Conservation (phyloP, 2,113 vertebrate species). For the Plestiodon gilberti region DNA sequence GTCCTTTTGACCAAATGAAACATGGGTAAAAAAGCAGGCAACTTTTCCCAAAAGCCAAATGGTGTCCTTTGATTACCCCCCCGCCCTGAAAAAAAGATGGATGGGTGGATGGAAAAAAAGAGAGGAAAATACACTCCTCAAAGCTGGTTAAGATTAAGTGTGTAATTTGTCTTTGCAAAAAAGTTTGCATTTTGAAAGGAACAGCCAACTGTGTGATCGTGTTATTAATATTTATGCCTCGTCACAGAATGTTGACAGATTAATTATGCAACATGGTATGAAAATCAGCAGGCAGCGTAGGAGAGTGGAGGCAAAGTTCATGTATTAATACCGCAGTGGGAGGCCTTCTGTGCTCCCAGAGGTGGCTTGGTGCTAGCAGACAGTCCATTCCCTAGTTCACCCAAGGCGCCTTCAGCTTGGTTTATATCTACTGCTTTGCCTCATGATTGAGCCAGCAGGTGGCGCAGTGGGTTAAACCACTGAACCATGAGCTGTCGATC, state of each 20-base stretch:
- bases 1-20: too few relatives aligned
- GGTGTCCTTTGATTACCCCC: slow-evolving; percentile 25
- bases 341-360: slow-evolving; percentile 37
- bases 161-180: slow-evolving; percentile 70
- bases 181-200: slow-evolving; percentile 77
- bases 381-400: neutral
- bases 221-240: slow-evolving; percentile 86
- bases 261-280: slow-evolving; percentile 83
- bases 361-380: neutral
- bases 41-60: slow-evolving; percentile 31
- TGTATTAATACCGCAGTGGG: slow-evolving; percentile 71
- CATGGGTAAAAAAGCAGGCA: neutral
- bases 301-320: slow-evolving; percentile 74
- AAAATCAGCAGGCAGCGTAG: slow-evolving; percentile 77
- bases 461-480: too few relatives aligned
- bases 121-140: slow-evolving; percentile 50
- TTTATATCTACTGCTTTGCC: neutral
- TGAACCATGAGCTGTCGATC: too few relatives aligned
- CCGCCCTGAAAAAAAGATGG: too few relatives aligned
- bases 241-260: slow-evolving; percentile 83
- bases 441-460: too few relatives aligned
- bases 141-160: slow-evolving; percentile 76
- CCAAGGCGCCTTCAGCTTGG: neutral
- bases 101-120: neutral
- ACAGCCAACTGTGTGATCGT: slow-evolving; percentile 76